Evolutionary conservation across 2,113 vertebrate species (phyloP).

Genomic region (Erpornis zantholeuca): DNA sequence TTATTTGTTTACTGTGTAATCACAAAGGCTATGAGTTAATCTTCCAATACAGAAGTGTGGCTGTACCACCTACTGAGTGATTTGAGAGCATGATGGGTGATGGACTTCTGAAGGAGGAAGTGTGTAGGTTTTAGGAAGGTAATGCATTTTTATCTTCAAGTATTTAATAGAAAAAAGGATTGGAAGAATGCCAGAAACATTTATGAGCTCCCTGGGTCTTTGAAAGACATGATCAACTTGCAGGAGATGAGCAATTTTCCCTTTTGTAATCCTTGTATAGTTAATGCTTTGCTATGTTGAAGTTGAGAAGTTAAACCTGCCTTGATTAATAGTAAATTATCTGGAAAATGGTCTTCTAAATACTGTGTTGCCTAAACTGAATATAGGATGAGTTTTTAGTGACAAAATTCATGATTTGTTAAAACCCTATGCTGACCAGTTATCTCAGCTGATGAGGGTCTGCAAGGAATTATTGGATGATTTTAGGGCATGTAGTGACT

Average conservation of each 20-base stretch:
- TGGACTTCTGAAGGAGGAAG: background rate
- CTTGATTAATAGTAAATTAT: background rate
- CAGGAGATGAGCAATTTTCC: background rate
- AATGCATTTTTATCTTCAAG: background rate
- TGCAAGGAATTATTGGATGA: background rate
- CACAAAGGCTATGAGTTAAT: background rate
- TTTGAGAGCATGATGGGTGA: background rate
- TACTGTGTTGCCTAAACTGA: background rate
- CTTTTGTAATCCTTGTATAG: background rate
- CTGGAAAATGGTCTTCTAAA: background rate
- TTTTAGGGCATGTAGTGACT: background rate
- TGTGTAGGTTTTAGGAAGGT: background rate
- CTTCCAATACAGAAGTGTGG: background rate
- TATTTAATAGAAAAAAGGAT: background rate
- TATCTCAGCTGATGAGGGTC: background rate
- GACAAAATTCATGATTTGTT: background rate
- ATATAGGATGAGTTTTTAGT: background rate
- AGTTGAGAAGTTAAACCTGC: background rate
- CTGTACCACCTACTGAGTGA: background rate
- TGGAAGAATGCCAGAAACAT: background rate
- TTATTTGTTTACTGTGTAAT: background rate
- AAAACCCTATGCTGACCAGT: background rate
- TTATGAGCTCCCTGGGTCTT: background rate
- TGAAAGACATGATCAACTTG: background rate
- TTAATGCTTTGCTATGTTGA: background rate